Conservation (phyloP, 2,888 invertebrate genomes). For the Acanthosepion pharaonis region DNA sequence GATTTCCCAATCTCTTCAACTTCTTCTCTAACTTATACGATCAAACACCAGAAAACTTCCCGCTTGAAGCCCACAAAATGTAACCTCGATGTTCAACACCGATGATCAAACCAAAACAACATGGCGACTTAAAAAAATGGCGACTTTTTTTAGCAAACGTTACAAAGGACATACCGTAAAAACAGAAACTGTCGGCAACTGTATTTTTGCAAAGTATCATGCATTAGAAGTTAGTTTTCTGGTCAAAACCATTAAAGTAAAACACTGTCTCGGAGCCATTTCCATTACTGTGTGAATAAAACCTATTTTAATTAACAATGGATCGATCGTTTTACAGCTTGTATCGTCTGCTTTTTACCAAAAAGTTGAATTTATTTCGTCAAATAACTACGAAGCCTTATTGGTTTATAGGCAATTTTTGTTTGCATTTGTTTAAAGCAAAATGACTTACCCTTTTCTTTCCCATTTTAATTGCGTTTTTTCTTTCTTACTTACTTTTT, state of each 20-base stretch:
- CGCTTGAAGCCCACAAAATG: background rate
- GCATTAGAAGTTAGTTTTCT: background rate
- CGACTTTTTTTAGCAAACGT: background rate
- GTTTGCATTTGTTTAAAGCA: too few species aligned
- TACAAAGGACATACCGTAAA: background rate
- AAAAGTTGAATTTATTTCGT: background rate
- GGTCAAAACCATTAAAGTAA: background rate
- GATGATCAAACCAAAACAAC: background rate
- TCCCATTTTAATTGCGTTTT: background rate
- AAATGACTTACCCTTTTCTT: background rate
- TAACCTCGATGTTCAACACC: background rate
- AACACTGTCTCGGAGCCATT: background rate
- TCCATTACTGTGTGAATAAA: background rate
- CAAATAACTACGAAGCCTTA: background rate
- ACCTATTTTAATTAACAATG: background rate
- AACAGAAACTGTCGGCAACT: background rate
- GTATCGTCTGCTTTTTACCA: background rate
- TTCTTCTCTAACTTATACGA: too few species aligned
- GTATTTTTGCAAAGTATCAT: background rate
- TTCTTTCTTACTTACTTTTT: too few species aligned
- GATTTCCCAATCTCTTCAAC: too few species aligned
- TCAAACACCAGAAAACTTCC: background rate
- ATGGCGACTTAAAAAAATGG: background rate
- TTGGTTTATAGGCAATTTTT: too few species aligned
- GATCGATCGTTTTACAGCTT: background rate